Evolutionary conservation across 1,140 invertebrate species (phyloP).

Genomic region (Pseudomyrmex dendroicus): DNA sequence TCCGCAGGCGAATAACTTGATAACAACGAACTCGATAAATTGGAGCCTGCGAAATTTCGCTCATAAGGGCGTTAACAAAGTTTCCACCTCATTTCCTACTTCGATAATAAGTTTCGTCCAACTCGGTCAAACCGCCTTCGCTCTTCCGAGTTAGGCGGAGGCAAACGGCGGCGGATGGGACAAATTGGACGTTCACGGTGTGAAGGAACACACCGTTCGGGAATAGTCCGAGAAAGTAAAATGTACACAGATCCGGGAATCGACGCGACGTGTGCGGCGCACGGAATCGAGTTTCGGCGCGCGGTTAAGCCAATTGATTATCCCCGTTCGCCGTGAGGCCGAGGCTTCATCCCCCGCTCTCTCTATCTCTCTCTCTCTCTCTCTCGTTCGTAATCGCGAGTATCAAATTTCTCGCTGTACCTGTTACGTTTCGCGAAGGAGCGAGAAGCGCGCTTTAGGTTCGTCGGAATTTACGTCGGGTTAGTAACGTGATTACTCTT

Average conservation of each 20-base stretch:
- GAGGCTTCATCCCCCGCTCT: not conserved
- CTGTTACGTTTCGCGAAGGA: slow-evolving; percentile 18
- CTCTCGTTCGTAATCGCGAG: slow-evolving; percentile 26
- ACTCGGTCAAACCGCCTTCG: slow-evolving; percentile 33
- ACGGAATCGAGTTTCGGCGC: slow-evolving; percentile 34
- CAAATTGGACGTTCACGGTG: slow-evolving; percentile 31
- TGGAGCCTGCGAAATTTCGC: slow-evolving; percentile 41
- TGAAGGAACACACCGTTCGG: not conserved
- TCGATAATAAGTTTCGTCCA: slow-evolving; percentile 52
- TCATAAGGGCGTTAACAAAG: slow-evolving; percentile 52
- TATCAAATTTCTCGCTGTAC: slow-evolving; percentile 56
- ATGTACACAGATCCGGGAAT: slow-evolving; percentile 29
- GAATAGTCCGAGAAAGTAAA: not conserved
- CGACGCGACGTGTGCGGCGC: slow-evolving; percentile 4
- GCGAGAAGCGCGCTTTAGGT: slow-evolving; percentile 3
- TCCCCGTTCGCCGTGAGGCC: slow-evolving; percentile 20
- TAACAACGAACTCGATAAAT: slow-evolving; percentile 57
- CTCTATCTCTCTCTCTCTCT: not conserved
- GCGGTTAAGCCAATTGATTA: slow-evolving; percentile 55
- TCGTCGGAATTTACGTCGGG: slow-evolving; percentile 20
- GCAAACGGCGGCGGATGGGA: not conserved
- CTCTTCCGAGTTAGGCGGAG: slow-evolving; percentile 1
- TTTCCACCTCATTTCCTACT: slow-evolving; percentile 56
- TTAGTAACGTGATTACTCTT: slow-evolving; percentile 53
- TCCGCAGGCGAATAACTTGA: slow-evolving; percentile 38